Conservation (phyloP, 2,797 vertebrate genomes). For the Eurystomus glaucurus region DNA sequence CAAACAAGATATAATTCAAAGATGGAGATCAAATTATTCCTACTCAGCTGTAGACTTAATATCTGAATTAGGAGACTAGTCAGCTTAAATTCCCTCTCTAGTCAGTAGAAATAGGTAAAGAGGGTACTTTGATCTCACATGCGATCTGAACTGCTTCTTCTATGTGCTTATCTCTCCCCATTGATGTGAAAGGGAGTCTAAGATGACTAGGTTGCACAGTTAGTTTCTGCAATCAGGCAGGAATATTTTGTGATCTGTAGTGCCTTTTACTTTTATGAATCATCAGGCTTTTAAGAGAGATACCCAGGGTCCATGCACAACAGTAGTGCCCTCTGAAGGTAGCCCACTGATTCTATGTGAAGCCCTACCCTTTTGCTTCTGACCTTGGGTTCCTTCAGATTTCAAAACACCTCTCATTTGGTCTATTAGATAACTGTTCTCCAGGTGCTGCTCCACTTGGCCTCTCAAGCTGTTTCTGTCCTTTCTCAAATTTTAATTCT, state of each 20-base stretch:
- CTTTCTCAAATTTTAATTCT: not conserved
- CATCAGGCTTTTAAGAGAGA: not conserved
- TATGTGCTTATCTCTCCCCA: not conserved
- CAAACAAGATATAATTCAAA: not conserved
- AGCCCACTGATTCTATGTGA: not conserved
- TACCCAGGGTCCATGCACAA: not conserved
- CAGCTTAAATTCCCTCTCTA: not conserved
- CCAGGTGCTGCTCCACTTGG: not conserved
- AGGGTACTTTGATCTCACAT: not conserved
- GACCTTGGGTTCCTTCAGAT: fast-evolving
- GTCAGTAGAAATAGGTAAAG: not conserved
- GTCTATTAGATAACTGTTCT: not conserved
- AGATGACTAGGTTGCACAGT: not conserved
- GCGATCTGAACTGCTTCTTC: not conserved
- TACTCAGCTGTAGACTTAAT: not conserved
- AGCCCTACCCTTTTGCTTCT: not conserved
- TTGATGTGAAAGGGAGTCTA: not conserved
- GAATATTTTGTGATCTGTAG: not conserved
- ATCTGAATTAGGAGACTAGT: not conserved
- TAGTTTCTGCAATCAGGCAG: not conserved
- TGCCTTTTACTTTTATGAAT: not conserved
- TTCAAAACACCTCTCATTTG: not conserved
- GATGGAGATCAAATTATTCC: not conserved
- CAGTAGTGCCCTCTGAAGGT: fast-evolving
- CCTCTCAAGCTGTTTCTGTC: not conserved